A percentile compares a stretch with the other conserved stretches of the same genome.
Conservation (phyloP, 2,888 invertebrate species). For the Ctena decussata region DNA sequence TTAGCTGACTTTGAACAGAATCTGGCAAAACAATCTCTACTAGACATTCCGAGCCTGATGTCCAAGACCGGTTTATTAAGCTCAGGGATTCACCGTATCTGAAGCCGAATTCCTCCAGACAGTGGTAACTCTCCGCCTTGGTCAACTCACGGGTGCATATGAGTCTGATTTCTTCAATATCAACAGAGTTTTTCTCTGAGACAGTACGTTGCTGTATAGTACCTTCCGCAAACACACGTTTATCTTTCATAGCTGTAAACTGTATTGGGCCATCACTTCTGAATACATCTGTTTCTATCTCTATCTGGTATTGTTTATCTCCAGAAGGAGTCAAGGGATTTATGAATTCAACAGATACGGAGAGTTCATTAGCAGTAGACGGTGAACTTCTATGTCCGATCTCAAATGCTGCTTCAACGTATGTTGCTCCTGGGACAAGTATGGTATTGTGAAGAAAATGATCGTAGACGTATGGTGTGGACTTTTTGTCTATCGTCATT, state of each 20-base stretch:
- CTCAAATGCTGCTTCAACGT: constrained; percentile 65
- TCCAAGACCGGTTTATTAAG: constrained; percentile 51
- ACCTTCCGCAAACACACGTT: constrained; percentile 19
- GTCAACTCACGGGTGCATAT: constrained; percentile 32
- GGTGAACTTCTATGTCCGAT: constrained; percentile 24
- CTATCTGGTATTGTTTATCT: constrained; percentile 23
- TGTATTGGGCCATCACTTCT: constrained; percentile 12
- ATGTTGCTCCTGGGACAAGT: constrained; percentile 67
- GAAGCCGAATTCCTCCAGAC: constrained; percentile 47
- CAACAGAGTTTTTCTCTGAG: background rate
- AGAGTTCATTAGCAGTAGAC: background rate
- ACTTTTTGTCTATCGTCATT: constrained; percentile 35
- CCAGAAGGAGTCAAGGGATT: constrained; percentile 39
- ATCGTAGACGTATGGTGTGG: constrained; percentile 67
- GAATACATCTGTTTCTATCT: constrained; percentile 14
- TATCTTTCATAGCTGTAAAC: constrained; percentile 19
- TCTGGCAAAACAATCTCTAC: constrained; percentile 59
- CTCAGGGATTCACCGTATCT: constrained; percentile 55
- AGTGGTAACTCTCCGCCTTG: constrained; percentile 42
- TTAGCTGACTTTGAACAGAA: constrained; percentile 49
- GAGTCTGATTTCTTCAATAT: constrained; percentile 39
- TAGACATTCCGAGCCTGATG: constrained; percentile 61
- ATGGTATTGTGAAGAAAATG: constrained; percentile 53
- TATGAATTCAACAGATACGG: constrained; percentile 42
- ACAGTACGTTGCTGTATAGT: background rate